Percentiles rank a stretch among this genome's conserved stretches.
phyloP scores from a whole-genome alignment of 1,140 invertebrate genomes.

The Drosophila malerkotliana region DNA sequence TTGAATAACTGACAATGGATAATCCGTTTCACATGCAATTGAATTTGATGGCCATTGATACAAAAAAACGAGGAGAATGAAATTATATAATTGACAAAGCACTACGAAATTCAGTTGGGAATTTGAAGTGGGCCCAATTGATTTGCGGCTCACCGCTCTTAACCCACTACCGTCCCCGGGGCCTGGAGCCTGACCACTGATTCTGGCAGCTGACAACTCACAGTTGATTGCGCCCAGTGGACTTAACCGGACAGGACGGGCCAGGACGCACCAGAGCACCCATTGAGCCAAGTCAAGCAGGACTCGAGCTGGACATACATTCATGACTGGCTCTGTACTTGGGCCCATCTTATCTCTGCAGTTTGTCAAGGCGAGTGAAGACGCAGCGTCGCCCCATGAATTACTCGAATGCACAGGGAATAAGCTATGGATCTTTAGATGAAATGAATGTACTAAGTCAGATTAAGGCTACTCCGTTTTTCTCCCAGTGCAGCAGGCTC shows the following conservation, averaged over 20 bases:
- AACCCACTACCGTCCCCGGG: conserved; percentile 2
- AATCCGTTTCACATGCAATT: conserved; percentile 36
- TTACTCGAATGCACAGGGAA: conserved; percentile 37
- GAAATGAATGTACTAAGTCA: neutral
- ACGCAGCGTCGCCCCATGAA: conserved; percentile 51
- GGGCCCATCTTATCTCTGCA: conserved; percentile 41
- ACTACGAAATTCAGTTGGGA: conserved; percentile 35
- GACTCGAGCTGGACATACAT: conserved; percentile 32
- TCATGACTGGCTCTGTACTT: conserved; percentile 47
- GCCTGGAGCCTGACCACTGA: conserved; percentile 2
- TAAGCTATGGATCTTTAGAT: neutral
- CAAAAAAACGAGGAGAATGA: conserved; percentile 1
- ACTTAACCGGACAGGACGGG: conserved; percentile 25
- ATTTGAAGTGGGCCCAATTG: conserved; percentile 46
- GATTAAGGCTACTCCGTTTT: neutral
- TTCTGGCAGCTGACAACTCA: conserved; percentile 51
- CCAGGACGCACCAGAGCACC: neutral
- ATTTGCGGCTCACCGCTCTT: conserved; percentile 42
- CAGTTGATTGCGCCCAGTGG: conserved; percentile 61
- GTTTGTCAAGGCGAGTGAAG: conserved; percentile 54
- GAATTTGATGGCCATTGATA: conserved; percentile 28
- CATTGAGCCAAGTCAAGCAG: conserved; percentile 34
- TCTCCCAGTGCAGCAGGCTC: neutral
- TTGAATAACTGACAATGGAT: conserved; percentile 24
- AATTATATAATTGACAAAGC: conserved; percentile 32